phyloP scores from a whole-genome alignment of 1,140 invertebrate species.

The Babylonia areolata region DNA sequence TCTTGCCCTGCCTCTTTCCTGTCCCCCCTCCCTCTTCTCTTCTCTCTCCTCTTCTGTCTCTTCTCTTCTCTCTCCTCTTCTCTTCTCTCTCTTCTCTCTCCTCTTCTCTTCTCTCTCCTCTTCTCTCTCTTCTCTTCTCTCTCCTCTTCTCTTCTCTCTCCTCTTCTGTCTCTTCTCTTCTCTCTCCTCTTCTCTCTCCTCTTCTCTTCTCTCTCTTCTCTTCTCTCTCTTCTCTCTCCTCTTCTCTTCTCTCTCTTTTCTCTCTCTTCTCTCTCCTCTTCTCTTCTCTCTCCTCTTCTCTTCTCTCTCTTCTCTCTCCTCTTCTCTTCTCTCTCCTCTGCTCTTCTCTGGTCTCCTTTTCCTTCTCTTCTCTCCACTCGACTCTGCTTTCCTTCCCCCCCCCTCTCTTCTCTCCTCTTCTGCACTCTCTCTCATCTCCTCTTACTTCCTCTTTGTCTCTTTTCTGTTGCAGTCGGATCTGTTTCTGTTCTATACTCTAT shows the following conservation, averaged over 20 bases:
- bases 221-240: not conserved
- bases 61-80: not conserved
- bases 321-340: not conserved
- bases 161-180: not conserved
- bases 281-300: not conserved
- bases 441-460: too few species aligned
- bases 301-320: not conserved
- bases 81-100: not conserved
- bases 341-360: not conserved
- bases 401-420: not conserved
- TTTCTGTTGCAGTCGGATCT: too few species aligned
- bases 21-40: not conserved
- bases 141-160: not conserved
- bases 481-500: too few species aligned
- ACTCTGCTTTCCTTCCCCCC: not conserved
- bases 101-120: not conserved
- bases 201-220: not conserved
- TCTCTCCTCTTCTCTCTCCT: not conserved
- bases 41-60: not conserved
- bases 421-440: too few species aligned
- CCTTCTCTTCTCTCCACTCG: not conserved
- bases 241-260: not conserved
- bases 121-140: not conserved
- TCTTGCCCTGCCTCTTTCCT: not conserved
- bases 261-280: not conserved